phyloP scores from a whole-genome alignment of 1,140 invertebrate genomes.

The Wasmannia auropunctata region DNA sequence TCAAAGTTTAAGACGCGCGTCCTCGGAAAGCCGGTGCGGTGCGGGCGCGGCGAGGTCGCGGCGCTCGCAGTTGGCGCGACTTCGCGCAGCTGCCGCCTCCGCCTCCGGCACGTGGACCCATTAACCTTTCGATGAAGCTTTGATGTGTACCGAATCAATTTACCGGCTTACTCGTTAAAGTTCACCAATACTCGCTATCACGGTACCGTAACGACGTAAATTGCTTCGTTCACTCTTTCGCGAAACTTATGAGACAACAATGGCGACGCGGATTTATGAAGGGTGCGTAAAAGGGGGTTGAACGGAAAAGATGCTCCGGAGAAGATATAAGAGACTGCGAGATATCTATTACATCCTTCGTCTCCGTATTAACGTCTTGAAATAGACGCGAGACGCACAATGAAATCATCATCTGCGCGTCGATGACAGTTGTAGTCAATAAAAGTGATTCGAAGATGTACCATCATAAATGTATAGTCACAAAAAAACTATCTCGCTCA shows the following conservation, averaged over 20 bases:
- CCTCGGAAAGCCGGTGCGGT: background rate
- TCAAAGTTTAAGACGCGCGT: conserved; percentile 54
- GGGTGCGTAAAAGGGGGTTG: background rate
- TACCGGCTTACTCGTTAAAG: conserved; percentile 50
- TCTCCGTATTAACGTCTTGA: background rate
- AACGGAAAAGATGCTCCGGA: background rate
- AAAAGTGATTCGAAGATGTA: background rate
- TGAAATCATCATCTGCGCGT: too few relatives aligned
- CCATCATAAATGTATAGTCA: background rate
- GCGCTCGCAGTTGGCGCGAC: background rate
- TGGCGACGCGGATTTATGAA: background rate
- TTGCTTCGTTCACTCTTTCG: background rate
- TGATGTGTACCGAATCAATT: conserved; percentile 59
- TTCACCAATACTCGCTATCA: conserved; percentile 36
- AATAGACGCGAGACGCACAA: background rate
- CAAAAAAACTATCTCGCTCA: background rate
- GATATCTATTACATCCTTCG: background rate
- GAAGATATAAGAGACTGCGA: background rate
- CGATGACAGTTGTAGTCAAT: background rate
- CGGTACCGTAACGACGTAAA: conserved; percentile 31
- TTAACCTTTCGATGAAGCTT: conserved; percentile 56
- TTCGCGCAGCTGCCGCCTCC: background rate
- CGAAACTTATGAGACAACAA: background rate
- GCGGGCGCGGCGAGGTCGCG: background rate
- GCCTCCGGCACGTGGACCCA: conserved; percentile 47